phyloP scores from a whole-genome alignment of 2,797 vertebrate species.

The Crenuchus spilurus region DNA sequence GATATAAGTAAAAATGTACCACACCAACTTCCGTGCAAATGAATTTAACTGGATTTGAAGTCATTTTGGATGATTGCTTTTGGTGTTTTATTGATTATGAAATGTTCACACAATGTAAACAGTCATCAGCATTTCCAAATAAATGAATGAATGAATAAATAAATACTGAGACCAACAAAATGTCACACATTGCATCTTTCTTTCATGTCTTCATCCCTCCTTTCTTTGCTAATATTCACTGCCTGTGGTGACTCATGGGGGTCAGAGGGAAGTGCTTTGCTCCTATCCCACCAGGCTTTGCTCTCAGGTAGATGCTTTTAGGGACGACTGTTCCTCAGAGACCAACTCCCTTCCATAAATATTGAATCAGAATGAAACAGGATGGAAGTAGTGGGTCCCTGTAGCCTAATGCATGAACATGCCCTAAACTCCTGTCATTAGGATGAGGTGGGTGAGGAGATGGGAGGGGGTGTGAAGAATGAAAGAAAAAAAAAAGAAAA shows the following conservation, averaged over 20 bases:
- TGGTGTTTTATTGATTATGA: too few relatives aligned
- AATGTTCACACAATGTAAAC: too few relatives aligned
- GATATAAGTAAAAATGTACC: too few relatives aligned
- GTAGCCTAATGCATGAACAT: constrained; percentile 63
- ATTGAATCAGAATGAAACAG: constrained; percentile 73
- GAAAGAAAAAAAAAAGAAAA: constrained; percentile 31
- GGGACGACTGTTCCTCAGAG: constrained; percentile 51
- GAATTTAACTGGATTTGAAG: too few relatives aligned
- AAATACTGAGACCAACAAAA: too few relatives aligned
- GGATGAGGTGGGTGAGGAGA: constrained; percentile 23
- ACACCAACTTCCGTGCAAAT: too few relatives aligned
- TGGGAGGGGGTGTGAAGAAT: constrained; percentile 38
- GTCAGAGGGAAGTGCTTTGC: constrained; percentile 30
- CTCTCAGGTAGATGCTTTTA: constrained; percentile 70
- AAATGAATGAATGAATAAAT: too few relatives aligned
- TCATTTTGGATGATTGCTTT: too few relatives aligned
- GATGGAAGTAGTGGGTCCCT: constrained; percentile 56
- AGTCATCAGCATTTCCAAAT: too few relatives aligned
- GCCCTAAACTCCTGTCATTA: constrained; percentile 46
- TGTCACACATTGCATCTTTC: too few relatives aligned
- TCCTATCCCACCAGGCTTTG: constrained; percentile 49
- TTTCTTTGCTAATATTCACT: constrained; percentile 13
- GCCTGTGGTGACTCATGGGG: constrained; percentile 29
- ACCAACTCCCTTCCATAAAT: constrained; percentile 68
- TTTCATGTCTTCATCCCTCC: constrained; percentile 14